Conservation (phyloP, 2,888 invertebrate genomes). For the Eupeodes latifasciatus region DNA sequence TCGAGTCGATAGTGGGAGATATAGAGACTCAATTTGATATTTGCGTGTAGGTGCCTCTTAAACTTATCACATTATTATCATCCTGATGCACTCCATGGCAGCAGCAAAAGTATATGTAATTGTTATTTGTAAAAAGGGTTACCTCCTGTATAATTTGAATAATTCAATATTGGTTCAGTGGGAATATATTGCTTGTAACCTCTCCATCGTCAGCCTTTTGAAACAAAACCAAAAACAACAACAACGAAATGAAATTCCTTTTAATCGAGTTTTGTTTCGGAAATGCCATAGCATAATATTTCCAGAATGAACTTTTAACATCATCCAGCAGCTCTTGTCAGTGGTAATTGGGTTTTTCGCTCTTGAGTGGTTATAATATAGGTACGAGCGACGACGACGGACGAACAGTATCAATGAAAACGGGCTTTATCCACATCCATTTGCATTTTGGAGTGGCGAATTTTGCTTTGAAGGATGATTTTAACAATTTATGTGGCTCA, state of each 20-base stretch:
- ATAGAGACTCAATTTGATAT: neutral
- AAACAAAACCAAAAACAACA: no score
- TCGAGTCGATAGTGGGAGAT: neutral
- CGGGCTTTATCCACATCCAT: conserved; percentile 7
- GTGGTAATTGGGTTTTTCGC: conserved; percentile 55
- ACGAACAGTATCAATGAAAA: neutral
- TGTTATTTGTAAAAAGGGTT: neutral
- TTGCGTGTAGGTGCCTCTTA: neutral
- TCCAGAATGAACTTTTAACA: neutral
- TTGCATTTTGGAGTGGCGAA: neutral
- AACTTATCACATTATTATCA: neutral
- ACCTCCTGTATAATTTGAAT: conserved; percentile 3
- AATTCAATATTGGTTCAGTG: neutral
- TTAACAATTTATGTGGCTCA: no score
- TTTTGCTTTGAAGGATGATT: no score
- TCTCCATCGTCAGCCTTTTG: neutral
- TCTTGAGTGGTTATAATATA: conserved; percentile 19
- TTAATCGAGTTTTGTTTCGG: conserved; percentile 42
- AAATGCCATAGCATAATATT: neutral
- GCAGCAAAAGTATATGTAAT: no score
- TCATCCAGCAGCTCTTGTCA: neutral
- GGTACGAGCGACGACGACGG: neutral
- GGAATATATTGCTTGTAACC: neutral
- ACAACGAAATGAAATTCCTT: neutral
- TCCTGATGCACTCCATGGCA: neutral